Evolutionary conservation across 2,888 invertebrate species (phyloP).

Genomic region (Zaprionus obscuricornis): DNA sequence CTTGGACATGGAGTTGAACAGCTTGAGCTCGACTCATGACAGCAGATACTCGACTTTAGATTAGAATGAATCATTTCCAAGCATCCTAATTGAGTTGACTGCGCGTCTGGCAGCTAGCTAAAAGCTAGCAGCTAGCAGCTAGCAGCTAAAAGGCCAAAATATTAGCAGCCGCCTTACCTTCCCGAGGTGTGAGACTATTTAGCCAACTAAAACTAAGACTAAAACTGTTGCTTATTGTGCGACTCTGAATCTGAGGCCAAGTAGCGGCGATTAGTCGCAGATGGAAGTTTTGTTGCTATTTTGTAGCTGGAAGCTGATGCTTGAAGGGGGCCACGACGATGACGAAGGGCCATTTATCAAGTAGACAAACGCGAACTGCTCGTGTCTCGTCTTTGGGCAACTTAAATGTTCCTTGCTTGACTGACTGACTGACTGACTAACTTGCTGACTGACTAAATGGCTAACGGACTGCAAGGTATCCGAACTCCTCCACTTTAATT

Average conservation of each 20-base stretch:
- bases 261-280: slow-evolving; percentile 63
- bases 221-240: slow-evolving; percentile 3
- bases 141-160: slow-evolving; percentile 63
- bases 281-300: too few species aligned
- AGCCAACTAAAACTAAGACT: slow-evolving; percentile 41
- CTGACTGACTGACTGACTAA: slow-evolving; percentile 27
- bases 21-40: slow-evolving; percentile 62
- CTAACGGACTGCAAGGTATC: slow-evolving; percentile 32
- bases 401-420: slow-evolving; percentile 59
- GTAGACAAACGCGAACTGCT: slow-evolving; percentile 54
- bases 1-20: slow-evolving; percentile 1
- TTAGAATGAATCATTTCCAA: slow-evolving; percentile 75
- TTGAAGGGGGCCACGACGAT: slow-evolving; percentile 37
- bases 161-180: slow-evolving; percentile 56
- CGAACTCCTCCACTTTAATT: slow-evolving; percentile 59
- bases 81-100: slow-evolving; percentile 76
- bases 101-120: too few species aligned
- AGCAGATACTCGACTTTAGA: slow-evolving; percentile 73
- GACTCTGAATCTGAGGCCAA: slow-evolving; percentile 45
- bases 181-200: slow-evolving; percentile 72
- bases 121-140: slow-evolving; percentile 32
- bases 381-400: slow-evolving; percentile 64
- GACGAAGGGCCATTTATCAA: slow-evolving; percentile 70
- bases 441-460: slow-evolving; percentile 27
- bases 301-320: slow-evolving; percentile 5